Conservation (phyloP, 2,797 vertebrate species). For the Strix occidentalis region DNA sequence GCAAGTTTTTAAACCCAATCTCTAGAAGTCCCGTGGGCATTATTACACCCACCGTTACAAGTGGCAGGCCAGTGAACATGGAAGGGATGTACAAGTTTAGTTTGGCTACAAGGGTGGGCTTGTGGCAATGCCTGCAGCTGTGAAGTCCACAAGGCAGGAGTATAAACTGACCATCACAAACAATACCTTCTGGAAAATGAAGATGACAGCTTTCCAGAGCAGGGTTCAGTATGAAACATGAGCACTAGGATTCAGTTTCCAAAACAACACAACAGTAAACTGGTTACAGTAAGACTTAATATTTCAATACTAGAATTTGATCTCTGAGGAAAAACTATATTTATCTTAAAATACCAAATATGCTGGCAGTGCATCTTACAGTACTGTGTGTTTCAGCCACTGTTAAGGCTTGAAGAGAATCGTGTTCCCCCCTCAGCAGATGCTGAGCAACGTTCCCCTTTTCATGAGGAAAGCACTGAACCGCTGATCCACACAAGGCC, state of each 20-base stretch:
- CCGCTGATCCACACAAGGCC: neutral
- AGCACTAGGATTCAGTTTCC: neutral
- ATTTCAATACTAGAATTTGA: slow-evolving; percentile 34
- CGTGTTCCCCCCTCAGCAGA: slow-evolving; percentile 16
- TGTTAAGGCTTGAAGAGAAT: slow-evolving; percentile 67
- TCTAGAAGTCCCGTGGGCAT: slow-evolving; percentile 34
- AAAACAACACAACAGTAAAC: slow-evolving; percentile 5
- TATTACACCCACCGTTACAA: neutral
- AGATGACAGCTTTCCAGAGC: neutral
- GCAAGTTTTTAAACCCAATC: slow-evolving; percentile 64
- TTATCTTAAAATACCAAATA: slow-evolving; percentile 55
- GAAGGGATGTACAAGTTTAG: slow-evolving; percentile 1
- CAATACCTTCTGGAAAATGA: neutral
- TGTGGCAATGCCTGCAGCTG: neutral
- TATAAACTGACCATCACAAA: neutral
- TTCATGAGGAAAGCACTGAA: slow-evolving; percentile 15
- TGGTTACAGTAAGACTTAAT: slow-evolving; percentile 24
- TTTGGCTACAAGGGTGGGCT: neutral
- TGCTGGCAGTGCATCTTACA: slow-evolving; percentile 68
- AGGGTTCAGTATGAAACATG: neutral
- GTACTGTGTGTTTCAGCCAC: slow-evolving; percentile 57
- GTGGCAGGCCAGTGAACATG: neutral
- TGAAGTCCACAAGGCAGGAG: neutral
- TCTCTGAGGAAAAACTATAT: slow-evolving; percentile 49
- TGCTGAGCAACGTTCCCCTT: neutral